Conservation (phyloP, 1,140 invertebrate species). For the Dinothrombium tinctorium region DNA sequence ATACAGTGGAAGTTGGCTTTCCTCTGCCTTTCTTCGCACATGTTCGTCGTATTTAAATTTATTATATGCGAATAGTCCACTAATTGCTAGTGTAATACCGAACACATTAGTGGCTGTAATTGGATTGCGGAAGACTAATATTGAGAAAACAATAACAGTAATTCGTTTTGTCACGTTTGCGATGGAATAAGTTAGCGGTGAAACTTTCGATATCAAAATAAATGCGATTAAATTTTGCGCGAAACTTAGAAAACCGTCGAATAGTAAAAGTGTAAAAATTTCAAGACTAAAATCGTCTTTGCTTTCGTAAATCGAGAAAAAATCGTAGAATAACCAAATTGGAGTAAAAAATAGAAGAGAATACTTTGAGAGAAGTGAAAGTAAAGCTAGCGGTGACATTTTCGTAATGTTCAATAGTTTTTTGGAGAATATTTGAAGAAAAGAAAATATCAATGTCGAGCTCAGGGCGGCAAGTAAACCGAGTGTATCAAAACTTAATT, state of each 20-base stretch:
- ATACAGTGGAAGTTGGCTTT: too few species aligned
- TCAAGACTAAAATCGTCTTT: too few species aligned
- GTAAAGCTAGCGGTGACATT: neutral
- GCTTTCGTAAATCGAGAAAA: slow-evolving; percentile 21
- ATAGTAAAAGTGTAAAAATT: too few species aligned
- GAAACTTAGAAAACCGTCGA: too few species aligned
- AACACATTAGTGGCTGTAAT: slow-evolving; percentile 62
- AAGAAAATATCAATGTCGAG: slow-evolving; percentile 67
- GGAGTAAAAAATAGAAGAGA: slow-evolving; percentile 60
- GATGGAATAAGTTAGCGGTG: slow-evolving; percentile 80
- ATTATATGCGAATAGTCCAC: slow-evolving; percentile 76
- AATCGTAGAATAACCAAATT: slow-evolving; percentile 54
- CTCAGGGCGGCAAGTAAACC: slow-evolving; percentile 65
- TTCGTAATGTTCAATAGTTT: slow-evolving; percentile 34
- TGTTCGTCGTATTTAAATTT: slow-evolving; percentile 21
- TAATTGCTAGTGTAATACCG: slow-evolving; percentile 70
- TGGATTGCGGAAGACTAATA: slow-evolving; percentile 71
- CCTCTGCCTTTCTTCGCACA: too few species aligned
- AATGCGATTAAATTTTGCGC: slow-evolving; percentile 89
- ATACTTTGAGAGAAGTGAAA: slow-evolving; percentile 26
- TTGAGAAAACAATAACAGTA: slow-evolving; percentile 66
- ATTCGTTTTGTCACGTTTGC: slow-evolving; percentile 87
- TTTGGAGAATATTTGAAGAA: slow-evolving; percentile 88
- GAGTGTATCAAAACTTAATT: slow-evolving; percentile 65
- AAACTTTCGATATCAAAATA: slow-evolving; percentile 55